Percentiles rank a stretch among this genome's conserved stretches.
These are phyloP conservation scores for Cossypha caffra DNA, from an alignment of 2,797 vertebrate genomes.

Conservation along the genomic window DNA sequence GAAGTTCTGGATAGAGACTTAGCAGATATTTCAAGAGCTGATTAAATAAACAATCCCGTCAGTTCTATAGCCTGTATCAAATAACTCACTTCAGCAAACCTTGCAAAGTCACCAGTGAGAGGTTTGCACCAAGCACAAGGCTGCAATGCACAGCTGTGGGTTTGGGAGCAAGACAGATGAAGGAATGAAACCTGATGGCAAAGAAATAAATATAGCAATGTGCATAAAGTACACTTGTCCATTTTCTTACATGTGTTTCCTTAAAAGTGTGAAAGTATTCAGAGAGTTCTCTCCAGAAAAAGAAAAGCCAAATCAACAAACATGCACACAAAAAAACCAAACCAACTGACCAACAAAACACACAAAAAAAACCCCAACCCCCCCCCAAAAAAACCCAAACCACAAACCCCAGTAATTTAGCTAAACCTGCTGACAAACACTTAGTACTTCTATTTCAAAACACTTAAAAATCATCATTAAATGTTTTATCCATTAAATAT, in stretches of 20 bases:
- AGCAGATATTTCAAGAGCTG: background rate
- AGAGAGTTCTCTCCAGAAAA: background rate
- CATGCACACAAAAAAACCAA: fast-evolving
- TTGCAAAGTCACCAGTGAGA: background rate
- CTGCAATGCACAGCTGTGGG: background rate
- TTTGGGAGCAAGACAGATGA: background rate
- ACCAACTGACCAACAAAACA: background rate
- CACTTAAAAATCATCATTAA: background rate
- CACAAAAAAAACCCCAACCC: no score
- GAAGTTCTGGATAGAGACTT: background rate
- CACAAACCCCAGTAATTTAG: background rate
- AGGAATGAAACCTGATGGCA: background rate
- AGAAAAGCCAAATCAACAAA: background rate
- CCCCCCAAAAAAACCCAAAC: no score
- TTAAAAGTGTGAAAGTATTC: background rate
- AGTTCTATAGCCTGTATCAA: background rate
- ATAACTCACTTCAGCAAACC: background rate
- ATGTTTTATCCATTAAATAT: background rate
- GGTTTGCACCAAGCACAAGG: background rate
- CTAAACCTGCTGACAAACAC: background rate
- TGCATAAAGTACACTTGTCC: background rate
- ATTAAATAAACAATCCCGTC: background rate
- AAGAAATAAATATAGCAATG: background rate
- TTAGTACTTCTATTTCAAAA: background rate
- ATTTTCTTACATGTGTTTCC: background rate